Conservation (phyloP, 2,888 invertebrate genomes). For the Standfussiana lucernea region DNA sequence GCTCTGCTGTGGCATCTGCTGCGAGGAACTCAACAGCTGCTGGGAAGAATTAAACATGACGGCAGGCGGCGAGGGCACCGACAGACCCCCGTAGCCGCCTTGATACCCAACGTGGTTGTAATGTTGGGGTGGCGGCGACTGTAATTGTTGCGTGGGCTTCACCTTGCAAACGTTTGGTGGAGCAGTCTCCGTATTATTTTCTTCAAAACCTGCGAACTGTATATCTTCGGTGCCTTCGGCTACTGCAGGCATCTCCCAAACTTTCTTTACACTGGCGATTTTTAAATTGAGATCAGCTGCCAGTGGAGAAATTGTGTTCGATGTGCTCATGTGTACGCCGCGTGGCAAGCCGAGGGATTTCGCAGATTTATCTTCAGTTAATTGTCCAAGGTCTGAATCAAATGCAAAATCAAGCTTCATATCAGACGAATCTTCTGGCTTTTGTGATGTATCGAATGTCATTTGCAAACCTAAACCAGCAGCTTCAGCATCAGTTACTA, state of each 20-base stretch:
- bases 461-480: slow-evolving; percentile 91
- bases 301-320: slow-evolving; percentile 94
- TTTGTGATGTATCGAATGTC: slow-evolving; percentile 91
- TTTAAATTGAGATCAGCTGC: slow-evolving; percentile 98
- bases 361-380: slow-evolving; percentile 93
- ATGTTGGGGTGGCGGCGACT: slow-evolving; percentile 92
- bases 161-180: slow-evolving; percentile 95
- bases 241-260: slow-evolving; percentile 95
- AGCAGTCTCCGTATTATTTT: slow-evolving; percentile 86
- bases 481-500: slow-evolving; percentile 82
- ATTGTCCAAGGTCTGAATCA: slow-evolving; percentile 94
- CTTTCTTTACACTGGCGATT: slow-evolving; percentile 98
- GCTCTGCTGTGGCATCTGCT: slow-evolving; percentile 93
- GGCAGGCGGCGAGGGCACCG: slow-evolving; percentile 96
- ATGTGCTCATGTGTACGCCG: slow-evolving; percentile 91
- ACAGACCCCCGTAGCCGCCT: slow-evolving; percentile 94
- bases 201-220: slow-evolving; percentile 86
- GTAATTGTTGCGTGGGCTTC: slow-evolving; percentile 95
- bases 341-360: slow-evolving; percentile 90
- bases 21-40: slow-evolving; percentile 88
- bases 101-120: slow-evolving; percentile 94
- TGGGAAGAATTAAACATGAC: slow-evolving; percentile 95
- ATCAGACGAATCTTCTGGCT: slow-evolving; percentile 94
- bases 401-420: slow-evolving; percentile 98
- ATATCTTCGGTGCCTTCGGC: slow-evolving; percentile 91